phyloP scores from a whole-genome alignment of 2,113 vertebrate species.

The Passer montanus region DNA sequence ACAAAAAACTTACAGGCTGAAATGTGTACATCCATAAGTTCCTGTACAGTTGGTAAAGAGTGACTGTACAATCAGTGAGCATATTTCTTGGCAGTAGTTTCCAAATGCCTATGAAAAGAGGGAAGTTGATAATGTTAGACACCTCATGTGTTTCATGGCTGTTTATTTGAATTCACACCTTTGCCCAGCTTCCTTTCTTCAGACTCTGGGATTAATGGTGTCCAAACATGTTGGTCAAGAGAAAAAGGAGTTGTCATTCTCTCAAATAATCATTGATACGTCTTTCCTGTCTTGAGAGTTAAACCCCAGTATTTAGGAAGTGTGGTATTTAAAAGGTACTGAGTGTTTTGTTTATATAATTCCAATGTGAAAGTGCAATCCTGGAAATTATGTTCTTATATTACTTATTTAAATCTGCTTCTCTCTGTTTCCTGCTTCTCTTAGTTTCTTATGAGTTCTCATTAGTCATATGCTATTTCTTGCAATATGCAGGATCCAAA shows the following conservation, averaged over 20 bases:
- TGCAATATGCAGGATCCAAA: constrained; percentile 33
- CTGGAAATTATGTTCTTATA: neutral
- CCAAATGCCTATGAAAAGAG: neutral
- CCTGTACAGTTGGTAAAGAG: neutral
- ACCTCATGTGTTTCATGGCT: neutral
- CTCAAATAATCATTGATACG: neutral
- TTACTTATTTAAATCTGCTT: neutral
- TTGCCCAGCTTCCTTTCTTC: neutral
- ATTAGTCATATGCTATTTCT: neutral
- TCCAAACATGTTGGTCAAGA: neutral
- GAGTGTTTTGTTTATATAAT: neutral
- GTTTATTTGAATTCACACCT: neutral
- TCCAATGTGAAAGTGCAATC: neutral
- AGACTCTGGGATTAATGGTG: neutral
- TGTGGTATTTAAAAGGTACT: neutral
- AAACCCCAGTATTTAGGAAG: neutral
- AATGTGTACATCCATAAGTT: neutral
- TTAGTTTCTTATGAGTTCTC: neutral
- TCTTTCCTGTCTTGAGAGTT: neutral
- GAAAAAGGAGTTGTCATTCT: neutral
- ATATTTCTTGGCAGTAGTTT: neutral
- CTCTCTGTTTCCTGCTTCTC: neutral
- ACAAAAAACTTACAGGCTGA: neutral
- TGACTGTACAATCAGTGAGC: neutral
- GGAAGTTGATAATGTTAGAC: neutral